Evolutionary conservation across 2,113 vertebrate species (phyloP).

Genomic region (Tachysurus fulvidraco): DNA sequence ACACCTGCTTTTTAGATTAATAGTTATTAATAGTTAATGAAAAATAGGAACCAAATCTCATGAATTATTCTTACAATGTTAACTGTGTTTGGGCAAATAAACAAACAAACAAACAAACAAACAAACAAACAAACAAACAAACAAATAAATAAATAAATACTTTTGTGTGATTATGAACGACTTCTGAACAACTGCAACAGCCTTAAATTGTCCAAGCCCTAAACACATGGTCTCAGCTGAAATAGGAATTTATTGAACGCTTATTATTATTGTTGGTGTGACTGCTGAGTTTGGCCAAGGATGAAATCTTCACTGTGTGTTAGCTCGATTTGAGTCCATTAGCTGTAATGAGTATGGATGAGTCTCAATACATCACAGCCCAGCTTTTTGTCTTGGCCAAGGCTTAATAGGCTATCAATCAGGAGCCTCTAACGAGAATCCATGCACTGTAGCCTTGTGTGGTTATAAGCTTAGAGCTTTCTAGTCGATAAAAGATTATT

Average conservation of each 20-base stretch:
- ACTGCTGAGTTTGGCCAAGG: conserved; percentile 31
- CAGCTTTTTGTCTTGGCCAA: conserved; percentile 20
- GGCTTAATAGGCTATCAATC: conserved; percentile 34
- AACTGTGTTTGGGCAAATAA: not conserved
- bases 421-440: conserved; percentile 34
- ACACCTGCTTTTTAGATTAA: not conserved
- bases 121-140: too few species aligned
- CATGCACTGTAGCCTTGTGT: conserved; percentile 18
- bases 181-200: not conserved
- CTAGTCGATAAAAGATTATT: not conserved
- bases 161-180: not conserved
- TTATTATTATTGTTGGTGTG: conserved; percentile 36
- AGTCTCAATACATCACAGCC: conserved; percentile 26
- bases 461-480: conserved; percentile 14
- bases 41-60: not conserved
- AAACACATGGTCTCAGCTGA: not conserved
- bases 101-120: not conserved
- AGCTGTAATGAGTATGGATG: conserved; percentile 50
- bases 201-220: not conserved
- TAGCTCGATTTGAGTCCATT: conserved; percentile 45
- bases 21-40: not conserved
- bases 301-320: conserved; percentile 10
- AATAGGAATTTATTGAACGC: conserved; percentile 31
- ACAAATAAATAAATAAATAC: not conserved
- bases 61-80: not conserved